Conservation (phyloP, 2,888 invertebrate species). For the Caradrina clavipalpis region DNA sequence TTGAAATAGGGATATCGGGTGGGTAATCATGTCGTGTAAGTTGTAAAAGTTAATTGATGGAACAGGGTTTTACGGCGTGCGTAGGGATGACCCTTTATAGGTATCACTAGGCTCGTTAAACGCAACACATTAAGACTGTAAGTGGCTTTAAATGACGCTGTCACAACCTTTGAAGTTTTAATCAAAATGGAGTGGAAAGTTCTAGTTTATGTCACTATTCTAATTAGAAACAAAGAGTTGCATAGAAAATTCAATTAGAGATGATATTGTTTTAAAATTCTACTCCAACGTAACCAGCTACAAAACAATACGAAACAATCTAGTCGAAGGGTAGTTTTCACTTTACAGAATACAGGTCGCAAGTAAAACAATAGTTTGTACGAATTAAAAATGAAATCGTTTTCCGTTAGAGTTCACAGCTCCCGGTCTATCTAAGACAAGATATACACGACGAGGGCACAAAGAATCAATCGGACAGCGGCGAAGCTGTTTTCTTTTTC, state of each 20-base stretch:
- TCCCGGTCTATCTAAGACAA: constrained; percentile 74
- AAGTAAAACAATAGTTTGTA: constrained; percentile 5
- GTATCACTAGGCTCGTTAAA: constrained; percentile 56
- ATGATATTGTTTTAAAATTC: not conserved
- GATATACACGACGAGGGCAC: constrained; percentile 80
- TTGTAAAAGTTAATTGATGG: constrained; percentile 59
- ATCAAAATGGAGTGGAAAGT: constrained; percentile 34
- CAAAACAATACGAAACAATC: not conserved
- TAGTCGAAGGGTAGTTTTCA: no score
- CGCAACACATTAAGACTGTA: constrained; percentile 46
- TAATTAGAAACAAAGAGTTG: not conserved
- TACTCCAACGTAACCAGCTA: not conserved
- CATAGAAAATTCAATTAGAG: not conserved
- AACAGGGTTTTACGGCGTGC: constrained; percentile 48
- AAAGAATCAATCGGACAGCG: constrained; percentile 87
- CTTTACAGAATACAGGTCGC: not conserved
- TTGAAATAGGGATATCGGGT: constrained; percentile 46
- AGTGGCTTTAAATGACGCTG: constrained; percentile 45
- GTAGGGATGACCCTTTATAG: constrained; percentile 51
- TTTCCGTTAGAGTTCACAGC: constrained; percentile 31
- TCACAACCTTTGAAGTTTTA: constrained; percentile 48
- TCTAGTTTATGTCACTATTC: not conserved
- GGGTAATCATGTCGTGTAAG: constrained; percentile 55
- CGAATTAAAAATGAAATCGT: constrained; percentile 34
- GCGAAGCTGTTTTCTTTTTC: constrained; percentile 89